These are phyloP conservation scores for Pseudorectes ferrugineus DNA, from an alignment of 2,113 vertebrate genomes.

Conservation along the genomic window DNA sequence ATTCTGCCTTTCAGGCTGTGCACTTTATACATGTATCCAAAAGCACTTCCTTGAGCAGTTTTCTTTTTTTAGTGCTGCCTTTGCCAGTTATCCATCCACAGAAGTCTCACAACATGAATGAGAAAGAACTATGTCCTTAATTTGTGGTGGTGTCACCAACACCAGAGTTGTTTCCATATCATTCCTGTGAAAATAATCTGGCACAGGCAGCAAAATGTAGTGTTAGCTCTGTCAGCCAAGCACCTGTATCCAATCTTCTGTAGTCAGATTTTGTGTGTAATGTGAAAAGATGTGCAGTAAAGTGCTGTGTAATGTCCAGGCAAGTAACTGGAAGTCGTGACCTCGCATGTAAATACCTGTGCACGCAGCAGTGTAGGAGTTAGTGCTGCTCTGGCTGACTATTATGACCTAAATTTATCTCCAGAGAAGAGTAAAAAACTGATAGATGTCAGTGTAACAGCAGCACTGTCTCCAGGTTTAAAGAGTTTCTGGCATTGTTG, in stretches of 20 bases:
- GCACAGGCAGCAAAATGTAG: not conserved
- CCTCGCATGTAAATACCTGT: not conserved
- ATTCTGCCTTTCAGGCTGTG: not conserved
- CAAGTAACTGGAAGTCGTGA: not conserved
- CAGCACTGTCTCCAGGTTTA: not conserved
- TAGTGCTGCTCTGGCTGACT: not conserved
- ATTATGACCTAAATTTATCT: not conserved
- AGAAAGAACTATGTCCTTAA: not conserved
- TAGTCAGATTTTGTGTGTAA: not conserved
- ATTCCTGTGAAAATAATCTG: not conserved
- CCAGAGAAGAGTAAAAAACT: not conserved
- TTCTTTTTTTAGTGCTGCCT: not conserved
- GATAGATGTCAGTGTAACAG: not conserved
- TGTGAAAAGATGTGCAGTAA: not conserved
- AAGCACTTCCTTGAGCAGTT: not conserved
- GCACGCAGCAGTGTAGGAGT: not conserved
- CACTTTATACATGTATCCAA: not conserved
- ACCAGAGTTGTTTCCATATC: not conserved
- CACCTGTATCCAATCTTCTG: not conserved
- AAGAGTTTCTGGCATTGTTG: not conserved
- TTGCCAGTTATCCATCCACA: not conserved
- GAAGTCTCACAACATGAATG: not conserved
- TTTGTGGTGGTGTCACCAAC: not conserved
- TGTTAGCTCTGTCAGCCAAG: not conserved
- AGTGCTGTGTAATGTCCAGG: not conserved